Percentiles rank a stretch among this genome's conserved stretches.
phyloP scores from a whole-genome alignment of 1,140 invertebrate species.

The Carposina sasakii region DNA sequence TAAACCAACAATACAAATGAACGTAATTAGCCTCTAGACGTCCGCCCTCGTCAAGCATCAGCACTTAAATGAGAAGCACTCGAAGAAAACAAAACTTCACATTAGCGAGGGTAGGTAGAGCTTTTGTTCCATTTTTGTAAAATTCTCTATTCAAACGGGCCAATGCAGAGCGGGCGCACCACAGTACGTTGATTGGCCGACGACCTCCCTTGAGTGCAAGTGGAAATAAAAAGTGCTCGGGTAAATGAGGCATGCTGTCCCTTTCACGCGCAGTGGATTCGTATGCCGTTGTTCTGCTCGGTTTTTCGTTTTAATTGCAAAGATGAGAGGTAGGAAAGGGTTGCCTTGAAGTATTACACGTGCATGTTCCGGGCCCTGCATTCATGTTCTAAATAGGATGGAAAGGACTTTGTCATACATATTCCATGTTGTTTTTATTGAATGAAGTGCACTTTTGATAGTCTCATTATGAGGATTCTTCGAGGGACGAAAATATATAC shows the following conservation, averaged over 20 bases:
- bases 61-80: constrained; percentile 65
- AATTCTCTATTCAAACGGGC: constrained; percentile 68
- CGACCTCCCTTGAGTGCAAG: constrained; percentile 64
- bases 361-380: constrained; percentile 54
- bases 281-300: constrained; percentile 39
- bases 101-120: constrained; percentile 68
- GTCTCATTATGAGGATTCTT: no score
- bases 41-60: constrained; percentile 43
- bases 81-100: constrained; percentile 68
- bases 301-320: constrained; percentile 71
- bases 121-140: constrained; percentile 63
- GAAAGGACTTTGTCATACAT: constrained; percentile 56
- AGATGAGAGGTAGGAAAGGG: constrained; percentile 66
- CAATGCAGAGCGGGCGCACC: constrained; percentile 58
- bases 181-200: constrained; percentile 69
- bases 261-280: constrained; percentile 37
- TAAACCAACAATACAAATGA: constrained; percentile 51
- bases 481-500: no score
- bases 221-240: constrained; percentile 68
- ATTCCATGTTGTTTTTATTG: no score
- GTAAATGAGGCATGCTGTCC: constrained; percentile 59
- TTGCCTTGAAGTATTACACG: constrained; percentile 68
- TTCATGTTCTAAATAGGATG: constrained; percentile 61
- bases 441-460: no score
- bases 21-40: constrained; percentile 62